Evolutionary conservation across 2,113 vertebrate species (phyloP), one percentile per base, ranked within the genome.

Genomic region (Pachycephala philippinensis): DNA sequence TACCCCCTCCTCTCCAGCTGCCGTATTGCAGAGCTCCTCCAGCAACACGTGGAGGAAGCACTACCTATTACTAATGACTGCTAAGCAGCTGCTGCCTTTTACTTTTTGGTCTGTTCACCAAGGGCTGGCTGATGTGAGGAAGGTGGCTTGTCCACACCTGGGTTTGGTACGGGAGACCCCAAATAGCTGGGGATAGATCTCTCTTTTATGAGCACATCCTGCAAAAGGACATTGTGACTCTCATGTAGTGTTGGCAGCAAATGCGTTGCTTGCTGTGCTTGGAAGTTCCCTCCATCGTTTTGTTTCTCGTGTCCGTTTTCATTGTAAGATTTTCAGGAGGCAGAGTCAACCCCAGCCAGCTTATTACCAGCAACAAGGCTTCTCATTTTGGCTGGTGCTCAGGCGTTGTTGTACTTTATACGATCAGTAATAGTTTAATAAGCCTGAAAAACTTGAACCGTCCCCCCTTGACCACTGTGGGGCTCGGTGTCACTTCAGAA

Each of bases 391-490:
- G 15, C 45, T 88, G 42, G 11, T 57, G n/a, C 50, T 66, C 35
- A 65, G 54, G 35, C 11, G 6, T 18, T 69, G 15, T 15, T 35
- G 19, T 57, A 23, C 13, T 70, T 91, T 28, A 42, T 33, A 11
- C 23, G 15, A 49, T 53, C 19, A 64, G 4, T 31, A 61, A 15
- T 33, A 87, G 33, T 24, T 40, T 66, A 65, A 59, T 39, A 50
- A 26, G n/a, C 30, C 27, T 77, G 64, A 63, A 52, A 68, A 92
- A 42, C 22, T 31, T 42, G 35, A 75, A 9, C 4, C 1, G 6
- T 8, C 8, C 14, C 33, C 8, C 11, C 22, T 72, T 60, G 40
- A 60, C 13, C 0, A 0, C 40, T 45, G 18, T 30, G 45, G 15
- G 31, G 20, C 26, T 83, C 13, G 22, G 14, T 56, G 49, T 53